Evolutionary conservation across 2,888 invertebrate species (phyloP).

Genomic region (Andrena fulva): DNA sequence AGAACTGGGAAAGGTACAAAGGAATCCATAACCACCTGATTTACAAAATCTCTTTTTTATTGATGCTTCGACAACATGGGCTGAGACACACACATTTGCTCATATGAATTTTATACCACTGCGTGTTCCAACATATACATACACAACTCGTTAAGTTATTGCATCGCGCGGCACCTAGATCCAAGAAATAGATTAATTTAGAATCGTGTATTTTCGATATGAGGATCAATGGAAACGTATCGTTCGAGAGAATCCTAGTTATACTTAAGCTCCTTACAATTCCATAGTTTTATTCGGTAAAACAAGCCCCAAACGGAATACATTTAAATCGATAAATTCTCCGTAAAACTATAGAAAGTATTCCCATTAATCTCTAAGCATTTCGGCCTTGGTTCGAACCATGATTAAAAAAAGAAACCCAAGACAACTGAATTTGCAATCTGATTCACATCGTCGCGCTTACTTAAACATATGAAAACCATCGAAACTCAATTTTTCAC

Average conservation of each 20-base stretch:
- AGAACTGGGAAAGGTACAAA: neutral
- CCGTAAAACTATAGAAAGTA: neutral
- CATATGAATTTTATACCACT: constrained; percentile 73
- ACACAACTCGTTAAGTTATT: constrained; percentile 74
- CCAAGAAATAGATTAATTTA: constrained; percentile 41
- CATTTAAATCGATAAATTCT: neutral
- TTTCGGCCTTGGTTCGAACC: neutral
- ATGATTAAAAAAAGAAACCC: neutral
- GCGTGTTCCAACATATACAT: constrained; percentile 74
- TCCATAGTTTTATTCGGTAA: neutral
- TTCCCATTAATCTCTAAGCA: constrained; percentile 1
- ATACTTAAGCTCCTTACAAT: neutral
- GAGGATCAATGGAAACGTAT: neutral
- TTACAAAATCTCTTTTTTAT: constrained; percentile 82
- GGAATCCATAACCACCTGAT: constrained; percentile 41
- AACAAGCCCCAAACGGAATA: neutral
- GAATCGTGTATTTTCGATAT: constrained; percentile 28
- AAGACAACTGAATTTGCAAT: neutral
- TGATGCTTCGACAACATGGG: constrained; percentile 82
- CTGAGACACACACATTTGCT: constrained; percentile 78
- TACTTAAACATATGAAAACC: neutral
- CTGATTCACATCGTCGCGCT: neutral
- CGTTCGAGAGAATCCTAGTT: neutral
- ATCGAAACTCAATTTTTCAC: neutral
- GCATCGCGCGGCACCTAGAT: constrained; percentile 63